Conservation (phyloP, 2,113 vertebrate species). For the Erythrolamprus reginae region DNA sequence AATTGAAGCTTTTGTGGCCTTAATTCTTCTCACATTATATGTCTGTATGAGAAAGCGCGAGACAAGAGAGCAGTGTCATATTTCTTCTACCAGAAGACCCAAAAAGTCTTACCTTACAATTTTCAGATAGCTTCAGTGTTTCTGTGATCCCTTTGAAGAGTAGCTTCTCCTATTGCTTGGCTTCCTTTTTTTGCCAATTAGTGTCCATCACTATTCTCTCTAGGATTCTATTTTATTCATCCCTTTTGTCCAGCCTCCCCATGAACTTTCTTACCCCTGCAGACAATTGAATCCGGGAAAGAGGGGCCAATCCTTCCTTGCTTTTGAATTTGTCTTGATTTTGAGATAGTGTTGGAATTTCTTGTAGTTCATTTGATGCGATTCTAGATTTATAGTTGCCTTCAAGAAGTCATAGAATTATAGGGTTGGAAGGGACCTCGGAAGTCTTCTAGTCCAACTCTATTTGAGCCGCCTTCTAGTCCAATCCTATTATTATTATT, state of each 20-base stretch:
- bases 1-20: conserved; percentile 12
- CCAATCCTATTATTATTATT: no score
- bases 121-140: background rate
- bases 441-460: background rate
- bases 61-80: background rate
- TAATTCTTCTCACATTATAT: background rate
- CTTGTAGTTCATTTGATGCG: background rate
- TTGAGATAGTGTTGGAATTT: background rate
- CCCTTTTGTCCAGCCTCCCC: background rate
- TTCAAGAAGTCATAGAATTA: background rate
- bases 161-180: background rate
- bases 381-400: background rate
- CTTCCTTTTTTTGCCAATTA: background rate
- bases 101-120: background rate
- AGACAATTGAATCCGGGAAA: background rate
- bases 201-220: background rate
- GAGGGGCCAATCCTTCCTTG: background rate
- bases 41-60: background rate
- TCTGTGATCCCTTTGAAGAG: background rate
- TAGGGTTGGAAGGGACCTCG: background rate
- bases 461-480: no score
- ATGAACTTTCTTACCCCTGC: background rate
- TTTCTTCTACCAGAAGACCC: background rate
- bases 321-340: background rate
- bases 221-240: background rate